These are phyloP conservation scores for Tricholauxania praeusta DNA, from an alignment of 2,888 invertebrate species.

Conservation along the genomic window DNA sequence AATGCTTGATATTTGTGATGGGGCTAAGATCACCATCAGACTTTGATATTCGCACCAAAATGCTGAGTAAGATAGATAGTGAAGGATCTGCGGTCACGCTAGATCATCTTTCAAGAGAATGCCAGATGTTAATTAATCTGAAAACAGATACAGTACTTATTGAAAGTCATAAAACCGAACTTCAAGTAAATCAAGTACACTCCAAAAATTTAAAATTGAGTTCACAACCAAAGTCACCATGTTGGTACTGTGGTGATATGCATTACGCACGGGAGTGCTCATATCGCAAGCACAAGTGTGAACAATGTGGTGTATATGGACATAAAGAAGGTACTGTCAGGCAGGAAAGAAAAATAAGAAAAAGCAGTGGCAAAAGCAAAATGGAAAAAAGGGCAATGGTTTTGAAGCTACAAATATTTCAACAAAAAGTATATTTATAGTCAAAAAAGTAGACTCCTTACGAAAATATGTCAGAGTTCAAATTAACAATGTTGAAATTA, in stretches of 20 bases:
- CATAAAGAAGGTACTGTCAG: constrained; percentile 43
- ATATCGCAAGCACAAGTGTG: constrained; percentile 42
- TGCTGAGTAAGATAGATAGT: constrained; percentile 38
- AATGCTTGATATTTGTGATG: constrained; percentile 45
- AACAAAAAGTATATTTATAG: constrained; percentile 37
- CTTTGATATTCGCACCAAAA: constrained; percentile 42
- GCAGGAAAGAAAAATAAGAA: too few species aligned
- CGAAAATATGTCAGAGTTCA: constrained; percentile 43
- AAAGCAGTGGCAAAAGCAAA: too few species aligned
- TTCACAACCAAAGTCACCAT: too few species aligned
- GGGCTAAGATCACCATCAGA: constrained; percentile 42
- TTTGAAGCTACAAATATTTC: too few species aligned
- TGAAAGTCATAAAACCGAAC: too few species aligned
- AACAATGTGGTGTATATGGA: constrained; percentile 34
- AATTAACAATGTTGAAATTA: constrained; percentile 37
- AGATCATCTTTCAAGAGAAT: constrained; percentile 42
- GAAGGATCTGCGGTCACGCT: constrained; percentile 38
- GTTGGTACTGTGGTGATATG: too few species aligned
- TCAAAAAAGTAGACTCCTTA: constrained; percentile 35
- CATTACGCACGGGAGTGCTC: too few species aligned
- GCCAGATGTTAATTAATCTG: constrained; percentile 43
- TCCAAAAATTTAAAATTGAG: too few species aligned
- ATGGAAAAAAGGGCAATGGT: too few species aligned
- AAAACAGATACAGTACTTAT: too few species aligned
- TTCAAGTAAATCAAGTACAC: too few species aligned